Evolutionary conservation across 2,113 vertebrate genomes (phyloP).

Genomic region (Pao palembangensis): DNA sequence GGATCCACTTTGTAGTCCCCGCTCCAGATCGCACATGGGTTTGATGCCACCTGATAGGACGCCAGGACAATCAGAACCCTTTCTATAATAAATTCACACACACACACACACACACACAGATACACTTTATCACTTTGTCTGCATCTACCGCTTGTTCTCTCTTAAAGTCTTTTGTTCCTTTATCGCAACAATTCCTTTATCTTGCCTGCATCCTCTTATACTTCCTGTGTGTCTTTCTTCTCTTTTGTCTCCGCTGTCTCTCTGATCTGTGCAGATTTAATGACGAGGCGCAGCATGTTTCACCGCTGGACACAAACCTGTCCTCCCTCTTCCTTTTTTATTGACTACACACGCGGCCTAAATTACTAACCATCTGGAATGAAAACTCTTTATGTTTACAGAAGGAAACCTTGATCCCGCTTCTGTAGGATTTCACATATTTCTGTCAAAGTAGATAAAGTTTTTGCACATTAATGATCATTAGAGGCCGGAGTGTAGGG

Average conservation of each 20-base stretch:
- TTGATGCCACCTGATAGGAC: slow-evolving; percentile 93
- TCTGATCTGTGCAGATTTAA: slow-evolving; percentile 56
- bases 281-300: slow-evolving; percentile 16
- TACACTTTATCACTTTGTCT: slow-evolving; percentile 75
- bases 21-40: slow-evolving; percentile 83
- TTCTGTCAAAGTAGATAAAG: too few species aligned
- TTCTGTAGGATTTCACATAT: too few species aligned
- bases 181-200: slow-evolving; percentile 29
- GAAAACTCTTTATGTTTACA: not conserved
- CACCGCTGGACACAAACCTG: slow-evolving; percentile 21
- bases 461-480: too few species aligned
- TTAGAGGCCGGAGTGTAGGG: too few species aligned
- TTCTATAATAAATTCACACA: slow-evolving; percentile 85
- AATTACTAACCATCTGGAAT: not conserved
- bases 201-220: slow-evolving; percentile 43
- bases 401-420: too few species aligned
- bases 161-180: slow-evolving; percentile 62
- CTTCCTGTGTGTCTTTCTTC: slow-evolving; percentile 43
- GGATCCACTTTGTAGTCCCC: slow-evolving; percentile 91
- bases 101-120: slow-evolving; percentile 59
- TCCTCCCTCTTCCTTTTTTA: slow-evolving; percentile 10
- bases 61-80: slow-evolving; percentile 84
- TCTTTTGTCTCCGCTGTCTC: slow-evolving; percentile 39
- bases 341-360: not conserved
- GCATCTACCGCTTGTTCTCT: slow-evolving; percentile 79